Evolutionary conservation across 2,797 vertebrate genomes (phyloP), one percentile per base, ranked within the genome.

Genomic region (Benthosema pterotum): DNA sequence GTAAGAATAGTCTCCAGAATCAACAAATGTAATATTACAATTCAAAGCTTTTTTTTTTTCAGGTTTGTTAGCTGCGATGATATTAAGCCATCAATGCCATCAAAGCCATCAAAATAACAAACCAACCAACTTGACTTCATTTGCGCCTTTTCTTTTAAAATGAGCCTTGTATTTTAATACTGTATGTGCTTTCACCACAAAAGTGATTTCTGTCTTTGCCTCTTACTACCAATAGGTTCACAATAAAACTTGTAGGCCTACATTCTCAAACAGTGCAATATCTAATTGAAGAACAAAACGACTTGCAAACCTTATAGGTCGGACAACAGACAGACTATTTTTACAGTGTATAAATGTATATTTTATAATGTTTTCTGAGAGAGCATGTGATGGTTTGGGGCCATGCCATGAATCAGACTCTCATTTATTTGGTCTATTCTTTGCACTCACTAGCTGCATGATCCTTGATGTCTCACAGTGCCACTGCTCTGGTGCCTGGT

Each of bases 361-460:
- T n/a, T n/a, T n/a, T n/a, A n/a, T n/a, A n/a, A n/a, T 67, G 17
- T 49, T 78, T 16, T 65, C 14, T 19, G 57, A 72, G n/a, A 52
- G 51, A 57, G 58, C 28, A 45, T 47, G 5, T 25, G 52, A 65
- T 72, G 28, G 64, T 51, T 59, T 60, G 28, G 52, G 42, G 59
- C 57, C 47, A 59, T 51, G 43, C 58, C 68, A 75, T 64, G 59
- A 25, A 3, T 72, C 72, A 77, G 72, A 80, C 78, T 73, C 77
- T 78, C 64, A 83, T 66, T 71, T 74, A 82, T 73, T 80, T 53
- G 69, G 65, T 72, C 82, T 79, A 71, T 15, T 13, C 65, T 76
- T 63, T 52, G 71, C 67, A 72, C 61, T 71, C 71, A 82, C 63
- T 60, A 48, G 32, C 32, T 86, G 85, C 87, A 87, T 89, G 88